A percentile compares a stretch with the other conserved stretches of the same genome.
Evolutionary conservation across 2,888 invertebrate genomes (phyloP).

Genomic region (Siphlonurus alternatus): DNA sequence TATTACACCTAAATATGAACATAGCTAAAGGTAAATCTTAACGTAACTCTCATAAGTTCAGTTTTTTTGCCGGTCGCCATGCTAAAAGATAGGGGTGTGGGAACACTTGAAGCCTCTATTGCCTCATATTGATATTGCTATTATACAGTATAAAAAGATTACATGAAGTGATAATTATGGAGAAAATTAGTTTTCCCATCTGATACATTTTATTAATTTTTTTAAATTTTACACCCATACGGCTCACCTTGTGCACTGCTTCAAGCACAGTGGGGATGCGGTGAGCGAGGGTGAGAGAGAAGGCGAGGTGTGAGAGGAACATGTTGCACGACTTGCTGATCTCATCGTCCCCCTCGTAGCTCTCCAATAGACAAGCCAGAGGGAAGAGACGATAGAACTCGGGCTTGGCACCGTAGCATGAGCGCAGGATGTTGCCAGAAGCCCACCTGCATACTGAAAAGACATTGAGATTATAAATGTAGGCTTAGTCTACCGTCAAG

Average conservation of each 20-base stretch:
- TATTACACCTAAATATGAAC: too few species aligned
- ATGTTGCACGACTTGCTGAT: conserved; percentile 45
- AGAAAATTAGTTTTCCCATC: too few species aligned
- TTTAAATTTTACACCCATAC: too few species aligned
- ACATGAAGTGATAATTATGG: neutral
- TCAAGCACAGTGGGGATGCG: conserved; percentile 40
- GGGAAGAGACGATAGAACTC: conserved; percentile 42
- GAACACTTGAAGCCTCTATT: too few species aligned
- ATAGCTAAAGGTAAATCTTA: too few species aligned
- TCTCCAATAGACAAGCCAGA: conserved; percentile 54
- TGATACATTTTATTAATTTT: too few species aligned
- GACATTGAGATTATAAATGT: too few species aligned
- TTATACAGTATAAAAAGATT: neutral
- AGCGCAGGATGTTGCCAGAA: conserved; percentile 23
- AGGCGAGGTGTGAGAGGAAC: conserved; percentile 49
- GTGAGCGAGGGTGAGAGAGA: conserved; percentile 37
- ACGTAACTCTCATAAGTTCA: too few species aligned
- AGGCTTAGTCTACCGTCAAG: too few species aligned
- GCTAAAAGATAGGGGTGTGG: too few species aligned
- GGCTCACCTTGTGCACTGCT: conserved; percentile 25
- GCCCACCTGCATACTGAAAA: conserved; percentile 31
- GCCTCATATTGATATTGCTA: too few species aligned
- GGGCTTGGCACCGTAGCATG: conserved; percentile 28
- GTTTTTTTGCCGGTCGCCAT: too few species aligned
- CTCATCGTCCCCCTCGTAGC: conserved; percentile 63